Conservation (phyloP, 2,113 vertebrate species). For the Silurus glanis region DNA sequence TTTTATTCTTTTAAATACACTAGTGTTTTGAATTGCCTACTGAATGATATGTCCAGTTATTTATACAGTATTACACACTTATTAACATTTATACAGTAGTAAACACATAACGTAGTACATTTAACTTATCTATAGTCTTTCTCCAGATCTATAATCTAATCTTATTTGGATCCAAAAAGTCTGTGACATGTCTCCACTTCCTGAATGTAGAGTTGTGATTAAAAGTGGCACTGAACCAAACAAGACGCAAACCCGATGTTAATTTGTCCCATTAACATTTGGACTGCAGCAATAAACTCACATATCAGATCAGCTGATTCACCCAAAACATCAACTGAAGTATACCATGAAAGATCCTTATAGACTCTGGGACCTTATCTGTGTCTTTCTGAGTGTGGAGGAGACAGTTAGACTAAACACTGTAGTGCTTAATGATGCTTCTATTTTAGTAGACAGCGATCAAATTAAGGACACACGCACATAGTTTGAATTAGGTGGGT, state of each 20-base stretch:
- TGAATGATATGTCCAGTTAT: background rate
- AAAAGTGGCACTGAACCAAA: background rate
- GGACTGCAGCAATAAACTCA: background rate
- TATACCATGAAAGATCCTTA: background rate
- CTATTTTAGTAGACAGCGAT: slow-evolving; percentile 1
- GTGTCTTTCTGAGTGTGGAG: background rate
- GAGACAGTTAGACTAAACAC: slow-evolving; percentile 17
- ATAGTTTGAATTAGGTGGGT: background rate
- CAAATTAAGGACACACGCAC: background rate
- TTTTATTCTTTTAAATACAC: background rate
- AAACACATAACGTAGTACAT: background rate
- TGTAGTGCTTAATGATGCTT: slow-evolving; percentile 14
- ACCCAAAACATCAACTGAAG: background rate
- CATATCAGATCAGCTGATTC: background rate
- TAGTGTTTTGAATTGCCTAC: background rate
- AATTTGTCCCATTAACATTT: slow-evolving; percentile 13
- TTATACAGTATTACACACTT: too few species aligned
- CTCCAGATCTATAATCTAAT: background rate
- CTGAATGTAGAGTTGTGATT: slow-evolving; percentile 11
- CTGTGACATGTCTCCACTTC: slow-evolving; percentile 3
- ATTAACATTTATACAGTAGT: background rate
- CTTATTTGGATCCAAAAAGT: background rate
- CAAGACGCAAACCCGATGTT: background rate
- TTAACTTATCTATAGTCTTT: background rate
- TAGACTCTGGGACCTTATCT: background rate